Percentiles rank a stretch among this genome's conserved stretches.
Conservation (phyloP, 92 coral and sea anemone genomes). For the Actinernus sp. region DNA sequence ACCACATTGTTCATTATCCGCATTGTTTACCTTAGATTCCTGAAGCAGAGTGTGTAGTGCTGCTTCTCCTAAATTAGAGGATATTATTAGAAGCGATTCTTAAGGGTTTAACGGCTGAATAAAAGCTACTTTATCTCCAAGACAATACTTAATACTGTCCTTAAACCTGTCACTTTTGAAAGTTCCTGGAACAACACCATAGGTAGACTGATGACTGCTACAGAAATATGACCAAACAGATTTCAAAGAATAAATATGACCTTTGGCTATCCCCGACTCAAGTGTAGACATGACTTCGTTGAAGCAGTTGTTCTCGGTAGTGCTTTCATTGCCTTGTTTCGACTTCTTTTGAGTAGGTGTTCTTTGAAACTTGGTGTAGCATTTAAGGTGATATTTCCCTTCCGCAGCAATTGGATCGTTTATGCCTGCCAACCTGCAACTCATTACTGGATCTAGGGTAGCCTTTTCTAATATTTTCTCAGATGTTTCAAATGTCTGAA, state of each 20-base stretch:
- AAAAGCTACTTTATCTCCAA: no score
- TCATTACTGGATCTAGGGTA: conserved; percentile 11
- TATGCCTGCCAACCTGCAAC: conserved; percentile 44
- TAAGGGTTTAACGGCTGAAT: conserved; percentile 57
- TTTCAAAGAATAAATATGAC: conserved; percentile 53
- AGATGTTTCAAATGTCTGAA: conserved; percentile 54
- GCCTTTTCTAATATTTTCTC: conserved; percentile 24
- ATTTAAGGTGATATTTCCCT: conserved; percentile 66
- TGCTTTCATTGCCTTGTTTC: no score
- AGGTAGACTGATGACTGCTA: conserved; percentile 11
- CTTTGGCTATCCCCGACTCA: no score
- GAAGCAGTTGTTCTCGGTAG: no score
- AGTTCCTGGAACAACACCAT: conserved; percentile 39
- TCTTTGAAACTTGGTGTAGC: conserved; percentile 39
- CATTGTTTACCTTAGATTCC: no score
- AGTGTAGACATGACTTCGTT: no score
- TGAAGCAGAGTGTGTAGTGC: no score
- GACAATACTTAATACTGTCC: no score
- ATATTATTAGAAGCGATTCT: conserved; percentile 32
- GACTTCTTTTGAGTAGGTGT: no score
- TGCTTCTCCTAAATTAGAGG: no score
- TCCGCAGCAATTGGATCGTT: conserved; percentile 62
- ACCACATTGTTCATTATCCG: no score
- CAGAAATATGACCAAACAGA: conserved; percentile 65
- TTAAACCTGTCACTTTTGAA: no score